A percentile compares a stretch with the other conserved stretches of the same genome.
Conservation (phyloP, 37 sponge, comb jelly and placozoan species). For the Halisarca cf. caerulea region DNA sequence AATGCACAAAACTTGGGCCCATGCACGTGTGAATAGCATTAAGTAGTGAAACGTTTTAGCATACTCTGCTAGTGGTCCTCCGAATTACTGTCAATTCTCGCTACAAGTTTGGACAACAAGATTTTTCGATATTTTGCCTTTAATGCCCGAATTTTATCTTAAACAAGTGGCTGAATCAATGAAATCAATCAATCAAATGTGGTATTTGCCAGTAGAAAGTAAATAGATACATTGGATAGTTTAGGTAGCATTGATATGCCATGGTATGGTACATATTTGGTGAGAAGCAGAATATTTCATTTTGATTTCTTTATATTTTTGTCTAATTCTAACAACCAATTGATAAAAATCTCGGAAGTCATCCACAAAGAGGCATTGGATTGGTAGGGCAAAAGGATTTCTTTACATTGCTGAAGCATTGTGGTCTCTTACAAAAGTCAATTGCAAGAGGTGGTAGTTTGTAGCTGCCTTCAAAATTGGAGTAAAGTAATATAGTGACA, state of each 20-base stretch:
- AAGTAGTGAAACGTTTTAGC: background rate
- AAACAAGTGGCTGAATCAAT: background rate
- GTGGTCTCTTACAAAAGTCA: background rate
- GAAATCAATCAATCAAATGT: no score
- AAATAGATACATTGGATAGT: no score
- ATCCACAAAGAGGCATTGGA: conserved; percentile 9
- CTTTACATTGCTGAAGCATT: conserved; percentile 19
- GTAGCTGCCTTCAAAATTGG: conserved; percentile 7
- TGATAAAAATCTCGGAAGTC: background rate
- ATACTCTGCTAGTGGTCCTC: background rate
- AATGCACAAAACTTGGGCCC: background rate
- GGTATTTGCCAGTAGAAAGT: background rate
- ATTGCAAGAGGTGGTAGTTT: conserved; percentile 25
- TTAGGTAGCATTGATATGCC: background rate
- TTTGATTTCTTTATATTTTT: background rate
- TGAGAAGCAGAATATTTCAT: background rate
- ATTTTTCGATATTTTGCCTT: background rate
- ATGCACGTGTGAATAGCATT: background rate
- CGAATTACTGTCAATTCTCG: background rate
- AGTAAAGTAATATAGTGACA: background rate
- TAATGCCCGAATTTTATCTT: background rate
- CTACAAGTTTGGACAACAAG: background rate
- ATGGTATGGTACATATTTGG: background rate
- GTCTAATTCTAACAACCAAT: background rate
- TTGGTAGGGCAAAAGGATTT: conserved; percentile 1